Evolutionary conservation across 1,140 invertebrate genomes (phyloP), one percentile per base, ranked within the genome.

Genomic region (Monochamus saltuarius): DNA sequence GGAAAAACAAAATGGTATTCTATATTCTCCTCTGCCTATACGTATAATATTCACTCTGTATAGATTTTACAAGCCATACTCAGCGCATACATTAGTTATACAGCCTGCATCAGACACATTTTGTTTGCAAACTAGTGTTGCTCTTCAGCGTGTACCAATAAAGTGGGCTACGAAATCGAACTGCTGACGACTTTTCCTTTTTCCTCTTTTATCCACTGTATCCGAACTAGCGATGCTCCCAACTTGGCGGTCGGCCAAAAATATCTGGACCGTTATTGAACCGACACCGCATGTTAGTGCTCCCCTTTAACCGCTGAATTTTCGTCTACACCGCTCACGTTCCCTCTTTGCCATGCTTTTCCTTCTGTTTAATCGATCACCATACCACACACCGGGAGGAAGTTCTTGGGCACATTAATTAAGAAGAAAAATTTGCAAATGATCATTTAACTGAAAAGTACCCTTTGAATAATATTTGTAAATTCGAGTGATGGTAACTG

Each of bases 231-330:
- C 10, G 45, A 47, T 47, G 45, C 45, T 29, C 45, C 45, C 29
- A 39, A n/a, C 35, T 50, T 58, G 56, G 56, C 56, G 22, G 35
- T 19, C 7, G 22, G 46, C 56, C 56, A 58, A 58, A 58, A 58
- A 47, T 36, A 49, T 50, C 56, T 35, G 45, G 36, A 49, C 42
- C 46, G 56, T 40, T 55, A 55, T 55, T 29, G 53, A 55, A 22
- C 53, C 53, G 53, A 19, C 19, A 38, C 17, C 45, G 14, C 39
- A 40, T 11, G 11, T n/a, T 17, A 43, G 42, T 43, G 36, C 34
- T 29, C 9, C 37, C 38, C 17, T 57, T 46, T 17, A 47, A 57
- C 42, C 54, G 39, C 54, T 46, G 29, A 56, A 56, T 8, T 56
- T 56, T 56, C 40, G 53, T 19, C 39, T 43, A 43, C 42, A 43